Evolutionary conservation across 1,140 invertebrate species (phyloP).

Genomic region (Heliothis subflexa): DNA sequence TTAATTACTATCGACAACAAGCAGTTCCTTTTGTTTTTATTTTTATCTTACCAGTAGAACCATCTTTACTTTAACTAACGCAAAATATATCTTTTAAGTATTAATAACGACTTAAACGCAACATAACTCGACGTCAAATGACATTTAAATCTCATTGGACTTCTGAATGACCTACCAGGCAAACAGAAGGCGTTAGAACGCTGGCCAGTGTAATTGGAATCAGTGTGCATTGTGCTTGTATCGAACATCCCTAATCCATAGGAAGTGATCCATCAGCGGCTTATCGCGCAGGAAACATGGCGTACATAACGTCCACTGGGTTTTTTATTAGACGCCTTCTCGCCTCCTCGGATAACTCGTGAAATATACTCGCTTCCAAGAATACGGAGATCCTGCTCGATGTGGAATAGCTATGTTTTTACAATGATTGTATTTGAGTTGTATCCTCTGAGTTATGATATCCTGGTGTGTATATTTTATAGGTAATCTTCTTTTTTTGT

Average conservation of each 20-base stretch:
- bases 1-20: background rate
- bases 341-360: constrained; percentile 40
- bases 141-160: background rate
- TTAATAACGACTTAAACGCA: background rate
- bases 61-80: background rate
- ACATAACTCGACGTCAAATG: background rate
- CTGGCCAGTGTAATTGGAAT: constrained; percentile 21
- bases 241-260: constrained; percentile 61
- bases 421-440: constrained; percentile 9
- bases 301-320: constrained; percentile 48
- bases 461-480: constrained; percentile 3
- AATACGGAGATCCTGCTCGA: constrained; percentile 28
- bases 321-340: constrained; percentile 50
- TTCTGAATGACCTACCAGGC: constrained; percentile 4
- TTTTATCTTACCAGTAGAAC: background rate
- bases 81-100: constrained; percentile 9
- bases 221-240: constrained; percentile 47
- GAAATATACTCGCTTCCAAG: constrained; percentile 46
- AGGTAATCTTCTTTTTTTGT: background rate
- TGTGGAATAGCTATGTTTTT: constrained; percentile 9
- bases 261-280: constrained; percentile 69
- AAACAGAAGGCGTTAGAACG: constrained; percentile 24
- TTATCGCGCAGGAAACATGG: constrained; percentile 62
- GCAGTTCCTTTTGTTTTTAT: too few species aligned
- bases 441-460: constrained; percentile 6